Base-by-base conservation (phyloP, 1,140 invertebrate species). In the Drosophila repletoides region DNA sequence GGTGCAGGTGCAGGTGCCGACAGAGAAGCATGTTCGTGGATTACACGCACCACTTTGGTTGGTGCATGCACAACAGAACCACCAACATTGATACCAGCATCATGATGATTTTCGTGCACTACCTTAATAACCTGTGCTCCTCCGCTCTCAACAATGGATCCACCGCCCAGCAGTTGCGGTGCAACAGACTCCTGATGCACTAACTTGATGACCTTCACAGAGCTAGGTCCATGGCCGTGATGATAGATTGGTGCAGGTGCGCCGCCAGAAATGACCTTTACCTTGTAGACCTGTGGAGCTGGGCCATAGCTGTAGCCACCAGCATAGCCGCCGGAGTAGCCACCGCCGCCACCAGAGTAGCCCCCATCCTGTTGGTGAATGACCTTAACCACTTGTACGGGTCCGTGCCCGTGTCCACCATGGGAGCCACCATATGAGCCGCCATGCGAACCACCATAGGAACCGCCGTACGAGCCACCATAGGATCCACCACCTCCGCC, bases 41-140 rank as follows among this genome's bases (percentile, higher is more conserved):
- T 88, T 6, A 88, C 86, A 22, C 87, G 86, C 22, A 88, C 81
- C 22, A 88, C 87, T 48, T 86, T 88, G 41, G 76, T 64, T 31
- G 65, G 64, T 26, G 72, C 68, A 1, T 55, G 40, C n/a, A 56
- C 9, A n/a, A 40, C 38, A 19, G 48, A 56, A 1, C 59, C 64
- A 19, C 7, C 46, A 17, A 26, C 19, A 24, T 17, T 31, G 10
- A 67, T 56, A 2, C 34, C 60, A 4, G 53, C 5, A 17, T 31
- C 29, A 31, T 68, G 64, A n/a, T 75, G 71, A 15, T 34, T 72
- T 38, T 76, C 63, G 36, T 80, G 79, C 28, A 83, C 14, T 0
- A 87, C 81, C 66, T 87, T 81, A 29, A 87, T 87, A 10, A 87
- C 61, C 67, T 88, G 84, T 0, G 83, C 74, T 1, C n/a, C n/a